Conservation (phyloP, 1,140 invertebrate genomes). For the Drosophila ercepeae region DNA sequence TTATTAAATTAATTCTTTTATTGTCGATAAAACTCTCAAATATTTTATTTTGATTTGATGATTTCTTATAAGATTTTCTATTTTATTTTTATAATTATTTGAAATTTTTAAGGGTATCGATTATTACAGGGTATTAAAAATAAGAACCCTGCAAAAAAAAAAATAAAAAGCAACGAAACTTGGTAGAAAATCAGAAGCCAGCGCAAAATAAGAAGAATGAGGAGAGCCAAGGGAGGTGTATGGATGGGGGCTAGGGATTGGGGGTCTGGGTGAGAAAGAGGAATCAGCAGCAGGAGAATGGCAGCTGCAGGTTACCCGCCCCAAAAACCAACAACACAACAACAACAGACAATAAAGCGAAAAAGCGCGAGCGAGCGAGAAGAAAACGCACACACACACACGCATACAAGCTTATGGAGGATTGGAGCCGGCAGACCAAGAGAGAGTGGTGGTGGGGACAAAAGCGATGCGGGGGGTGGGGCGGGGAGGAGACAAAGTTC, state of each 20-base stretch:
- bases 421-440: not conserved
- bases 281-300: constrained; percentile 25
- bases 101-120: too few species aligned
- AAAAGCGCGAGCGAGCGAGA: not conserved
- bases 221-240: not conserved
- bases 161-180: not conserved
- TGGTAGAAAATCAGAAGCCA: constrained; percentile 9
- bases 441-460: not conserved
- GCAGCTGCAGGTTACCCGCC: constrained; percentile 43
- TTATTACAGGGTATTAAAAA: not conserved
- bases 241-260: not conserved
- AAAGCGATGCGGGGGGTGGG: not conserved
- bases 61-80: too few species aligned
- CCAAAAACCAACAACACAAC: constrained; percentile 29
- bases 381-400: constrained; percentile 2
- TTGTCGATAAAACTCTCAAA: too few species aligned
- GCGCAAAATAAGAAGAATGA: not conserved
- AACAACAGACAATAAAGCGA: constrained; percentile 1
- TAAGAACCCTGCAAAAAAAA: not conserved
- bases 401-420: not conserved
- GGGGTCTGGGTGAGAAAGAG: not conserved
- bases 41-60: too few species aligned
- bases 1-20: too few species aligned
- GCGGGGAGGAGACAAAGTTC: constrained; percentile 15
- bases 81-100: too few species aligned